Evolutionary conservation across 2,888 invertebrate species (phyloP).

Genomic region (Sialis lutaria): DNA sequence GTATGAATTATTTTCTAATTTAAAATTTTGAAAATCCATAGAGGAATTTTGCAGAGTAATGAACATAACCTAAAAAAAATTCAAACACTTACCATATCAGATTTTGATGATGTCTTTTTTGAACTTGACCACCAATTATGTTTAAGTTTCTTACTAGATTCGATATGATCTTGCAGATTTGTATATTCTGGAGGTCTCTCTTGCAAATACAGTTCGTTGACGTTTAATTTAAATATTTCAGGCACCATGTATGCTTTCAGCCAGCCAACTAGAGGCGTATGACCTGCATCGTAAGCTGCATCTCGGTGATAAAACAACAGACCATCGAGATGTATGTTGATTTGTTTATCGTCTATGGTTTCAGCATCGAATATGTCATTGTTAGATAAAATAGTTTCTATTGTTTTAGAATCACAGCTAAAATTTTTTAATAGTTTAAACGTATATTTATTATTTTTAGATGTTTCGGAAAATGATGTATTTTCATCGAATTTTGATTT

Average conservation of each 20-base stretch:
- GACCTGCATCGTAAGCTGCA: conserved; percentile 58
- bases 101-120: background rate
- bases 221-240: conserved; percentile 43
- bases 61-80: no score
- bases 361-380: conserved; percentile 12
- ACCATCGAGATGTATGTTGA: conserved; percentile 54
- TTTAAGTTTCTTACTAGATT: conserved; percentile 21
- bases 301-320: conserved; percentile 79
- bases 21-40: no score
- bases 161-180: conserved; percentile 31
- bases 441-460: conserved; percentile 24
- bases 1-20: no score
- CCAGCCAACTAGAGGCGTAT: conserved; percentile 85
- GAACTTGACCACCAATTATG: conserved; percentile 13
- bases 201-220: conserved; percentile 25
- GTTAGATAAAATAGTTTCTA: conserved; percentile 27
- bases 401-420: conserved; percentile 27
- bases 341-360: conserved; percentile 12
- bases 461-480: conserved; percentile 24
- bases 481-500: conserved; percentile 51
- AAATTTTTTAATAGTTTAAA: conserved; percentile 32
- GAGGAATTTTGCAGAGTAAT: no score
- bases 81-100: no score
- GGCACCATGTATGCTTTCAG: conserved; percentile 76
- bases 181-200: conserved; percentile 32